Evolutionary conservation across 2,888 invertebrate species (phyloP).

Genomic region (Xestobium rufovillosum): DNA sequence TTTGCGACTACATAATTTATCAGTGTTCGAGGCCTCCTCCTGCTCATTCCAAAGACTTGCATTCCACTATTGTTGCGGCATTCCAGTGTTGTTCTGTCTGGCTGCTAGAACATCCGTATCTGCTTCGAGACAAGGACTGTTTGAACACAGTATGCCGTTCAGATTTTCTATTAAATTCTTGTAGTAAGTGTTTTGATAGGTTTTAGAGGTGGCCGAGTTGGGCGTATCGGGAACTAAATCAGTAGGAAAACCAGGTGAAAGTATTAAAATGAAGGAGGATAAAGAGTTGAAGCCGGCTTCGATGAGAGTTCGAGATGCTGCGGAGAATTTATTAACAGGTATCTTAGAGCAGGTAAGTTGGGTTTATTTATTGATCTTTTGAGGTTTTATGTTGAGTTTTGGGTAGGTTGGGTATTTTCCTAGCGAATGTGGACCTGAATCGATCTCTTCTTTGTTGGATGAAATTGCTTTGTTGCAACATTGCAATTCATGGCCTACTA

Average conservation of each 20-base stretch:
- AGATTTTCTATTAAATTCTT: neutral
- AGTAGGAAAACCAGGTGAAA: constrained; percentile 78
- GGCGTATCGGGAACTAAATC: constrained; percentile 96
- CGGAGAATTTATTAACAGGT: constrained; percentile 84
- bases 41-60: constrained; percentile 87
- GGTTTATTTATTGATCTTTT: constrained; percentile 2
- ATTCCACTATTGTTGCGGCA: constrained; percentile 90
- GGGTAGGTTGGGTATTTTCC: constrained; percentile 72
- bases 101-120: constrained; percentile 83
- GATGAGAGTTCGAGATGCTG: constrained; percentile 95
- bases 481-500: constrained; percentile 56
- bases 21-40: constrained; percentile 93
- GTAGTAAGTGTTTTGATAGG: constrained; percentile 23
- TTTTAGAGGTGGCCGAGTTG: constrained; percentile 89
- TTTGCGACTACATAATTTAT: constrained; percentile 95
- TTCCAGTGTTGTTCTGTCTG: constrained; percentile 88
- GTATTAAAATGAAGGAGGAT: constrained; percentile 87
- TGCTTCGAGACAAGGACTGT: constrained; percentile 87
- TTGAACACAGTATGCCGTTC: constrained; percentile 64
- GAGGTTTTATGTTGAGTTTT: constrained; percentile 6
- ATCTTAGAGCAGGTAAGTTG: constrained; percentile 74
- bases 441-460: constrained; percentile 79
- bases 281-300: constrained; percentile 96
- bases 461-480: constrained; percentile 75
- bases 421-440: constrained; percentile 75